Percentiles rank a stretch among this genome's conserved stretches.
Conservation (phyloP, 1,140 invertebrate genomes). For the Belonocnema kinseyi region DNA sequence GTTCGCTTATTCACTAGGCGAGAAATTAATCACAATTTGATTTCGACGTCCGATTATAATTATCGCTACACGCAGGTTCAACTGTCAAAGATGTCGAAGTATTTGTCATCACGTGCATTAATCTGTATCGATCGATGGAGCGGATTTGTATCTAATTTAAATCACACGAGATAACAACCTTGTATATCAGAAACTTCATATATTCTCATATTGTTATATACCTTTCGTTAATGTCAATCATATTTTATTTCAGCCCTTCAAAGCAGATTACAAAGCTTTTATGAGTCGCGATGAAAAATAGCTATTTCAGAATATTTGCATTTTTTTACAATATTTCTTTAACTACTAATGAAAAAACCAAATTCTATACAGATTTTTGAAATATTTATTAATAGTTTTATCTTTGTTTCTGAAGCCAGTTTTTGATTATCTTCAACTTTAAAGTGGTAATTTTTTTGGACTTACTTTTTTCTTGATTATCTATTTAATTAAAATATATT, state of each 20-base stretch:
- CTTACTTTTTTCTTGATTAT: too few species aligned
- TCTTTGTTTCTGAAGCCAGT: too few species aligned
- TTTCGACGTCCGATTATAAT: background rate
- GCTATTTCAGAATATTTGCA: too few species aligned
- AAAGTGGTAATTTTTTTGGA: too few species aligned
- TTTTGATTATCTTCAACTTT: too few species aligned
- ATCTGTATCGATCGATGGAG: conserved; percentile 13
- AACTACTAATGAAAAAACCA: too few species aligned
- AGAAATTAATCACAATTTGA: conserved; percentile 6
- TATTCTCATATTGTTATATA: background rate
- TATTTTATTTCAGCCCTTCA: background rate
- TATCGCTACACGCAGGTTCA: background rate
- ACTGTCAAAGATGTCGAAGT: background rate
- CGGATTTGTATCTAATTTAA: conserved; percentile 16
- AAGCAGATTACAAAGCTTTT: background rate
- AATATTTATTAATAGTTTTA: too few species aligned
- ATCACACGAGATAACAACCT: conserved; percentile 21
- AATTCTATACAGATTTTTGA: too few species aligned
- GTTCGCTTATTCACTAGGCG: background rate
- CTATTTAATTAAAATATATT: background rate
- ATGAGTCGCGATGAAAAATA: too few species aligned
- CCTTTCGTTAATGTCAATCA: background rate
- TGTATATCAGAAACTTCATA: background rate
- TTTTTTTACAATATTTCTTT: too few species aligned
- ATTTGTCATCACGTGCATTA: conserved; percentile 3